Evolutionary conservation across 2,113 vertebrate species (phyloP).

Genomic region (Otus sunia): DNA sequence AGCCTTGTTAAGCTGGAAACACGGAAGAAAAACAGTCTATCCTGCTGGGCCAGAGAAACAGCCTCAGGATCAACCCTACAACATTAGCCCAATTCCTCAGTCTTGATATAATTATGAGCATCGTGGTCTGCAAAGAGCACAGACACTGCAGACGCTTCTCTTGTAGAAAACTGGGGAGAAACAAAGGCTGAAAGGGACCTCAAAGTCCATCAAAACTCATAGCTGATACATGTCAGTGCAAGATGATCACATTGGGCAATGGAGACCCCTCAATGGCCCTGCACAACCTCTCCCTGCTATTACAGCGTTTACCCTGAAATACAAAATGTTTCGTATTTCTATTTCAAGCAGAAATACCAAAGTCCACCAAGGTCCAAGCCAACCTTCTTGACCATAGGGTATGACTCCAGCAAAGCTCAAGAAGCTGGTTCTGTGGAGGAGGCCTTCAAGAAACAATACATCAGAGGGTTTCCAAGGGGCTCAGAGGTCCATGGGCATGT

Average conservation of each 20-base stretch:
- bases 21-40: neutral
- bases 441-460: neutral
- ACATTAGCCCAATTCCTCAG: neutral
- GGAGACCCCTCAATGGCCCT: neutral
- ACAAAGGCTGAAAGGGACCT: neutral
- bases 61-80: neutral
- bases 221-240: fast-evolving
- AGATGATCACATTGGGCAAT: neutral
- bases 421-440: neutral
- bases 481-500: fast-evolving
- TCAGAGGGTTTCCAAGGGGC: neutral
- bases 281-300: fast-evolving
- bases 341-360: neutral
- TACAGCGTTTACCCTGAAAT: neutral
- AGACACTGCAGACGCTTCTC: neutral
- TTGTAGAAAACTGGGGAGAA: neutral
- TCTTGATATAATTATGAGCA: neutral
- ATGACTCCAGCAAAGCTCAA: neutral
- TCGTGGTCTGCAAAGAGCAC: neutral
- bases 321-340: fast-evolving
- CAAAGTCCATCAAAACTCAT: neutral
- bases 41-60: conserved; percentile 6
- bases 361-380: fast-evolving
- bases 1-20: neutral
- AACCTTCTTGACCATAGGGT: fast-evolving